These are phyloP conservation scores for Caenorhabditis virilis DNA, from an alignment of 2,888 invertebrate species.

Conservation along the genomic window DNA sequence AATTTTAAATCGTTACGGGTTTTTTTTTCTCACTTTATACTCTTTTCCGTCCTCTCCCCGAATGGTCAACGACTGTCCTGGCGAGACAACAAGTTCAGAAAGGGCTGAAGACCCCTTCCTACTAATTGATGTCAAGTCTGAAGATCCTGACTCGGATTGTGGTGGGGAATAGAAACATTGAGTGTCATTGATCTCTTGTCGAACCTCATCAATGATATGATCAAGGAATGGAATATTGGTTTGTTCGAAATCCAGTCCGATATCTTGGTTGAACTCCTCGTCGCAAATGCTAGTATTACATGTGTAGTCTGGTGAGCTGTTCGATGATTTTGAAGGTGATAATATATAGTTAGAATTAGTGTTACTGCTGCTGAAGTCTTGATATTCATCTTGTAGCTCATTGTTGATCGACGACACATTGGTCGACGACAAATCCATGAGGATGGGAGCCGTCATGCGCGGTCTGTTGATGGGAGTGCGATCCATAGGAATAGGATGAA, in stretches of 20 bases:
- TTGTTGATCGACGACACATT: constrained; percentile 23
- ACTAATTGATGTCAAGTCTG: constrained; percentile 24
- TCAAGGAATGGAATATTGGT: constrained; percentile 58
- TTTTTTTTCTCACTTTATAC: constrained; percentile 26
- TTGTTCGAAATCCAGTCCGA: no score
- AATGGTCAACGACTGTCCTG: constrained; percentile 37
- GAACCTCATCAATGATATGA: constrained; percentile 57
- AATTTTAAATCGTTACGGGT: not conserved
- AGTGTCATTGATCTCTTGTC: constrained; percentile 47
- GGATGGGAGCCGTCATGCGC: constrained; percentile 26
- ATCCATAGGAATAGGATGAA: constrained; percentile 26
- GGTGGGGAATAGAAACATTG: not conserved
- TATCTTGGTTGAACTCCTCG: no score
- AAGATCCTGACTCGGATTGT: constrained; percentile 23
- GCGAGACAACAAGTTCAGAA: constrained; percentile 18
- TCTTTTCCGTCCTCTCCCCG: constrained; percentile 47
- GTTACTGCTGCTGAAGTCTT: constrained; percentile 16
- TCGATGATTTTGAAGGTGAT: constrained; percentile 10
- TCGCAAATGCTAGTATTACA: no score
- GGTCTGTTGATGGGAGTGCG: constrained; percentile 24
- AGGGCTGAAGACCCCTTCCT: constrained; percentile 25
- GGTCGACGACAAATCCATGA: constrained; percentile 27
- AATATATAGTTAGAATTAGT: constrained; percentile 5
- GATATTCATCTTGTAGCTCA: constrained; percentile 12
- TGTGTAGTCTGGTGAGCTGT: not conserved